Base-by-base conservation (phyloP, 2,888 invertebrate species). In the Bombylius discolor region DNA sequence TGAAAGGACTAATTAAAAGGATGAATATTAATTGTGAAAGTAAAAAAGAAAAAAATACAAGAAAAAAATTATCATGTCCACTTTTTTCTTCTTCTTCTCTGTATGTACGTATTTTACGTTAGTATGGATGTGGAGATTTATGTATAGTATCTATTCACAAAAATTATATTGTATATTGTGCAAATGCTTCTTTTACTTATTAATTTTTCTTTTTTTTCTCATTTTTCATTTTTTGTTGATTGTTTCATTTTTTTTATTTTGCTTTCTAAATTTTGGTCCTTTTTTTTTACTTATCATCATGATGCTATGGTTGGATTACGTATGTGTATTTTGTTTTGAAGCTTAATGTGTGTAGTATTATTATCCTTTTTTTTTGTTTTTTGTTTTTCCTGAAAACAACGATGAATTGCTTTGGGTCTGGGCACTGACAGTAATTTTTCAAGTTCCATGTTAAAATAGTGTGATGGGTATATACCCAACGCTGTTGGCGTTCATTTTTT, bases 1-100 rank as follows among this genome's bases (percentile, higher is more conserved):
- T 57, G 57, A 57, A 59, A 51, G 57, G 59, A 59, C 59, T 59
- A 57, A 59, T 59, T 59, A 59, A 57, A 59, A 54, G 57, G 47
- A 57, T 54, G 59, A 57, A 59, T 59, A 59, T 59, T 59, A 59
- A 59, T 59, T 53, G 59, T 53, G 50, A 53, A 57, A 57, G 59
- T 59, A 57, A 57, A 56, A 52, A 50, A 55, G 1, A 36, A 36
- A 36, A 36, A 36, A 23, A 1, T 3, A 23, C 1, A 23, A 23
- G 23, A 23, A 36, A 42, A 42, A 42, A 42, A 42, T 42, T 42
- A 11, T 42, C 39, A 42, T 42, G 11, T 42, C 11, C 39, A 42
- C 12, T 42, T 11, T 42, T 42, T 8, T 5, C 11, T 42, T 42
- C 8, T 11, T 42, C 11, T 42, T 8, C 7, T 42, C 11, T 42